Percentiles rank a stretch among this genome's conserved stretches.
These are phyloP conservation scores for Fabriciana adippe DNA, from an alignment of 2,888 invertebrate genomes.

Conservation along the genomic window DNA sequence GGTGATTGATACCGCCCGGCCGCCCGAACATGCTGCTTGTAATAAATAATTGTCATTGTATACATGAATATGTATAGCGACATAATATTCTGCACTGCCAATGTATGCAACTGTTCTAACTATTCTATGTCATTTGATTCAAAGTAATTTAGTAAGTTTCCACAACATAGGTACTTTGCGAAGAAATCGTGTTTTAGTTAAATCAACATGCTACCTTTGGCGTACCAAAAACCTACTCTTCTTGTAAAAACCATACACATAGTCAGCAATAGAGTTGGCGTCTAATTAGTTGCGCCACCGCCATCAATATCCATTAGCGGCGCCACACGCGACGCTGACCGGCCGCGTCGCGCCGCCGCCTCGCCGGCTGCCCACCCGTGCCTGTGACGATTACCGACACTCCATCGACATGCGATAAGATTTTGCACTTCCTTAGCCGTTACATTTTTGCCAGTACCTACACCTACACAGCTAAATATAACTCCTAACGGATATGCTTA, in stretches of 20 bases:
- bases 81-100: slow-evolving; percentile 15
- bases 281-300: slow-evolving; percentile 76
- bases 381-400: slow-evolving; percentile 59
- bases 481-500: neutral
- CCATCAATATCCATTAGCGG: slow-evolving; percentile 81
- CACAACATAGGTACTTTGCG: no score
- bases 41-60: slow-evolving; percentile 74
- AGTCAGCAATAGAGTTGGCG: slow-evolving; percentile 54
- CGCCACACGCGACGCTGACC: slow-evolving; percentile 74
- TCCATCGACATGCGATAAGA: slow-evolving; percentile 62
- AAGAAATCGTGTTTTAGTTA: no score
- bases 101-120: slow-evolving; percentile 4
- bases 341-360: slow-evolving; percentile 46
- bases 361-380: slow-evolving; percentile 41
- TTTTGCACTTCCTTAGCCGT: slow-evolving; percentile 63
- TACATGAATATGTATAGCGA: slow-evolving; percentile 45
- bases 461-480: slow-evolving; percentile 48
- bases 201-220: neutral
- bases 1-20: slow-evolving; percentile 77
- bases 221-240: slow-evolving; percentile 30
- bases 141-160: no score
- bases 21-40: slow-evolving; percentile 54
- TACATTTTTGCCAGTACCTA: slow-evolving; percentile 39
- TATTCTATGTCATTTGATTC: neutral
- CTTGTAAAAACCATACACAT: slow-evolving; percentile 47